Evolutionary conservation across 2,113 vertebrate genomes (phyloP).

Genomic region (Castor canadensis): DNA sequence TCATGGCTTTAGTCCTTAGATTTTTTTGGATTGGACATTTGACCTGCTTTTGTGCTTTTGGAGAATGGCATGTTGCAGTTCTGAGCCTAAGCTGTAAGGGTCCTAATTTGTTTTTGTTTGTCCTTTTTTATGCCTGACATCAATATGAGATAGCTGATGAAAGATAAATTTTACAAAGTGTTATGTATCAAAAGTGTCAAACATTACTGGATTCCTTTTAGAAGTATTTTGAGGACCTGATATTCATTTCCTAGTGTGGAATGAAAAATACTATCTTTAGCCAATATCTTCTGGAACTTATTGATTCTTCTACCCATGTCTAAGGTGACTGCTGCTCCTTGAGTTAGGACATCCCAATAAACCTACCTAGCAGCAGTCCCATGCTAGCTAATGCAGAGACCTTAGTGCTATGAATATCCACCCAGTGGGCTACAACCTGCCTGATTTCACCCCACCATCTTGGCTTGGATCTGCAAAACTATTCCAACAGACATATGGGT

Average conservation of each 20-base stretch:
- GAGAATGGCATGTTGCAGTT: background rate
- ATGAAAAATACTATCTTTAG: background rate
- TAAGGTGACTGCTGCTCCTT: background rate
- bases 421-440: too few relatives aligned
- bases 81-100: background rate
- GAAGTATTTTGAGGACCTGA: background rate
- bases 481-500: background rate
- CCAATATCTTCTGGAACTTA: background rate
- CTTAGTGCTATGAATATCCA: background rate
- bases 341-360: background rate
- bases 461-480: background rate
- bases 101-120: background rate
- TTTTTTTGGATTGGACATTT: background rate
- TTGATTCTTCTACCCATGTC: background rate
- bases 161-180: background rate
- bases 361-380: too few relatives aligned
- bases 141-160: background rate
- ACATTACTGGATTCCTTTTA: background rate
- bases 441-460: too few relatives aligned
- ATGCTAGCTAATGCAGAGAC: background rate
- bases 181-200: background rate
- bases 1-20: background rate
- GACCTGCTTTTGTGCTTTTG: background rate
- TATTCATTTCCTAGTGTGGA: background rate
- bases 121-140: background rate